These are phyloP conservation scores for Hesperophylax magnus DNA, from an alignment of 1,140 invertebrate species.

Conservation along the genomic window DNA sequence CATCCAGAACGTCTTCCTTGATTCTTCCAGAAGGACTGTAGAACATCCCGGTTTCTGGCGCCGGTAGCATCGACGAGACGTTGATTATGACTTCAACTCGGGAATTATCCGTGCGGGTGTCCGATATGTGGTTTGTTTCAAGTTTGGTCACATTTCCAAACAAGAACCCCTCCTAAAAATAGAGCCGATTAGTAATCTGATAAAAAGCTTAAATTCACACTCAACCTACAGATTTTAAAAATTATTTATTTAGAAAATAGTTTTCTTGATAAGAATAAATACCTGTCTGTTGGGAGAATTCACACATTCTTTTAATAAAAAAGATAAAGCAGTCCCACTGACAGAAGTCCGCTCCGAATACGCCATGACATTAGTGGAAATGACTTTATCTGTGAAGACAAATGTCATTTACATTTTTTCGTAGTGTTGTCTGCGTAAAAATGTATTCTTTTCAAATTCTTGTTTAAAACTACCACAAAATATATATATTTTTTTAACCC, in stretches of 20 bases:
- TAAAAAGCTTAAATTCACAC: no score
- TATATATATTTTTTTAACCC: no score
- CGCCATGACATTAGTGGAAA: conserved; percentile 60
- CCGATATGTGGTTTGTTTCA: conserved; percentile 77
- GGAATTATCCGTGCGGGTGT: conserved; percentile 74
- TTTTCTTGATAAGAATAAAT: conserved; percentile 42
- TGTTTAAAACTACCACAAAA: no score
- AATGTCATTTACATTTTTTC: background rate
- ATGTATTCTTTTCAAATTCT: no score
- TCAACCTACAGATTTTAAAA: no score
- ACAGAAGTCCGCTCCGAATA: conserved; percentile 67
- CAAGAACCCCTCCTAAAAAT: conserved; percentile 76
- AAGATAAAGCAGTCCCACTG: conserved; percentile 74
- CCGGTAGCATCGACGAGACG: conserved; percentile 72
- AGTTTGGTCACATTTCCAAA: conserved; percentile 73
- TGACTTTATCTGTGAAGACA: background rate
- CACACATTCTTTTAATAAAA: conserved; percentile 76
- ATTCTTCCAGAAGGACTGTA: conserved; percentile 71
- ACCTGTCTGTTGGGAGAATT: conserved; percentile 73
- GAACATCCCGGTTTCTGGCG: conserved; percentile 70
- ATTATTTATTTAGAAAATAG: background rate
- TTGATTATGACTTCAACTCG: conserved; percentile 72
- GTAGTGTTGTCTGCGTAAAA: no score
- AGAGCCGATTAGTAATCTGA: conserved; percentile 4
- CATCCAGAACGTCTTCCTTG: conserved; percentile 68